These are phyloP conservation scores for Meleagris gallopavo DNA, from an alignment of 2,113 vertebrate species.

Conservation along the genomic window DNA sequence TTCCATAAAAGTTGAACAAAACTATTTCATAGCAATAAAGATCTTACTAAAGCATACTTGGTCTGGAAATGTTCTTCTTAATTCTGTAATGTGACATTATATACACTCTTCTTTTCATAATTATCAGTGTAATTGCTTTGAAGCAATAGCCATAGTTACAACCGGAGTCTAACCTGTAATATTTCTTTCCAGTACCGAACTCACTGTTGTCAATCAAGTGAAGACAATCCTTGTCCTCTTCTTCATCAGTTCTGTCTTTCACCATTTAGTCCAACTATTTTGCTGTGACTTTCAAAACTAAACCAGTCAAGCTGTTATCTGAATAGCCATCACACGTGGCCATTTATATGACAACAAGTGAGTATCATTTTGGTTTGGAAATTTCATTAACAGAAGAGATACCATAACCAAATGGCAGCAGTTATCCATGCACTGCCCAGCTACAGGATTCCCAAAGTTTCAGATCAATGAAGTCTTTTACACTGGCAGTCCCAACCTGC, in stretches of 20 bases:
- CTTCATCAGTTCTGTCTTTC: not conserved
- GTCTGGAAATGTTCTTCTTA: not conserved
- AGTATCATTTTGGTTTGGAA: not conserved
- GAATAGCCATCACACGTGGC: not conserved
- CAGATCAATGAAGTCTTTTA: not conserved
- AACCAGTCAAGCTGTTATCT: not conserved
- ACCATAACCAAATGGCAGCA: not conserved
- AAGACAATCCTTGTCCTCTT: not conserved
- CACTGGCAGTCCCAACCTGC: not conserved
- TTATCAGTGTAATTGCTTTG: not conserved
- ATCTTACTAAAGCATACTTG: not conserved
- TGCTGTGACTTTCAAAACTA: not conserved
- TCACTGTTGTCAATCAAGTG: not conserved
- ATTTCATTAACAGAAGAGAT: not conserved
- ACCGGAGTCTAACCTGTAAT: not conserved
- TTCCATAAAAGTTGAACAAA: slow-evolving; percentile 40
- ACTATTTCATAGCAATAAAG: not conserved
- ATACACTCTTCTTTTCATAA: not conserved
- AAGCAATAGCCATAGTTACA: not conserved
- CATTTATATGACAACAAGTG: not conserved
- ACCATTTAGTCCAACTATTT: not conserved
- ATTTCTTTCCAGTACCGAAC: not conserved
- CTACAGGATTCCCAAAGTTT: not conserved
- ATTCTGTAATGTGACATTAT: no score
- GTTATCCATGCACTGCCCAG: fast-evolving